A percentile compares a stretch with the other conserved stretches of the same genome.
Conservation (phyloP, 2,888 invertebrate species). For the Cerastis rubricosa region DNA sequence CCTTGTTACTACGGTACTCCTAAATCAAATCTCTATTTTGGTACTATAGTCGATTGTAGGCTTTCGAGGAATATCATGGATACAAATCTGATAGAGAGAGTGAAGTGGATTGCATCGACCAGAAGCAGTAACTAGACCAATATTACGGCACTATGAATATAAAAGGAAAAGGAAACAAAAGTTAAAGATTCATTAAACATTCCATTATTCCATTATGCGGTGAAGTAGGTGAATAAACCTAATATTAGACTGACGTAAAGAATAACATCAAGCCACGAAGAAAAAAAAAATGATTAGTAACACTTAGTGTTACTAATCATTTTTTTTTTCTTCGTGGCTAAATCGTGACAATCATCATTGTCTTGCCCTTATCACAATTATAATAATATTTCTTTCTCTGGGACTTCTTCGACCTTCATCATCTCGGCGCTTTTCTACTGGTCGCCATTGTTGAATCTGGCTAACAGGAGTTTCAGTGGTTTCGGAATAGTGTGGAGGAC, state of each 20-base stretch:
- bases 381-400: no score
- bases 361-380: no score
- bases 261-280: no score
- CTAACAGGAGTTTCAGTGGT: neutral
- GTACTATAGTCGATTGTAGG: neutral
- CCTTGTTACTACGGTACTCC: slow-evolving; percentile 20
- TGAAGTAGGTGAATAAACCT: neutral
- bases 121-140: neutral
- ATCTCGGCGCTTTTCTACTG: neutral
- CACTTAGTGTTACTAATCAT: no score
- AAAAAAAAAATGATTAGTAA: no score
- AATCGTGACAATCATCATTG: neutral
- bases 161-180: neutral
- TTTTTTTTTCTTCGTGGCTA: neutral
- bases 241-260: neutral
- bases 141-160: neutral
- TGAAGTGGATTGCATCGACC: neutral
- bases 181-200: slow-evolving; percentile 1
- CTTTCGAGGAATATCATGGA: neutral
- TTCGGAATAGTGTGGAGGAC: neutral
- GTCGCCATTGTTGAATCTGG: neutral
- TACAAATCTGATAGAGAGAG: neutral
- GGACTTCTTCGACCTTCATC: no score
- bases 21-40: slow-evolving; percentile 38
- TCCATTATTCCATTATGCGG: neutral